phyloP scores from a whole-genome alignment of 2,797 vertebrate genomes.

The Hozukius guyotensis region DNA sequence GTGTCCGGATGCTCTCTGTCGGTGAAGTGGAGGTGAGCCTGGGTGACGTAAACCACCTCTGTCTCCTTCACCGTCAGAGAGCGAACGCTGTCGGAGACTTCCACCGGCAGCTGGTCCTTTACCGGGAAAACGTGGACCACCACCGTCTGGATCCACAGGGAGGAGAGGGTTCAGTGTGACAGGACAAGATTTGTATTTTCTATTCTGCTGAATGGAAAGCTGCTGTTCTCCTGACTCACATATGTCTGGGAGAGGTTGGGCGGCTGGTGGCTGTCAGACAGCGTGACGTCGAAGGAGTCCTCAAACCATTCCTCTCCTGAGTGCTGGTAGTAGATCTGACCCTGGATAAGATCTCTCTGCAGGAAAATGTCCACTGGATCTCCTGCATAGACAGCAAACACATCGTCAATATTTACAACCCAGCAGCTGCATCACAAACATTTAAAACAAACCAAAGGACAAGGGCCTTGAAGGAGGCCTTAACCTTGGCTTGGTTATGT shows the following conservation, averaged over 20 bases:
- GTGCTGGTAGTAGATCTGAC: constrained; percentile 82
- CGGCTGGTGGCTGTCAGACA: constrained; percentile 80
- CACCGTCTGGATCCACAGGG: constrained; percentile 66
- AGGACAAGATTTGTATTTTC: neutral
- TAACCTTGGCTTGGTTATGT: too few relatives aligned
- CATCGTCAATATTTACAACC: too few relatives aligned
- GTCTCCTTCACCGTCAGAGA: constrained; percentile 84
- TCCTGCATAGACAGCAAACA: constrained; percentile 58
- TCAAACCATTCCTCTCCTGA: constrained; percentile 82
- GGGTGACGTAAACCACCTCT: constrained; percentile 80
- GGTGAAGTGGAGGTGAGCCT: constrained; percentile 80
- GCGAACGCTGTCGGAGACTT: constrained; percentile 70
- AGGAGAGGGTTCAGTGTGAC: neutral
- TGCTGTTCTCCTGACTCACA: constrained; percentile 43
- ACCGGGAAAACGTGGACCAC: constrained; percentile 79
- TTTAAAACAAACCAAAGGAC: neutral
- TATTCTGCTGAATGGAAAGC: neutral
- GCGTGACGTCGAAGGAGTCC: constrained; percentile 80
- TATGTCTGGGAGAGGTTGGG: constrained; percentile 81
- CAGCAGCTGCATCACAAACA: too few relatives aligned
- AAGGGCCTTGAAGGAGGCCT: too few relatives aligned
- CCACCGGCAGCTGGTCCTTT: constrained; percentile 84
- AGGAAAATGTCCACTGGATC: constrained; percentile 73
- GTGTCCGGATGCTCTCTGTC: constrained; percentile 80
- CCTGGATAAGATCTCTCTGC: constrained; percentile 82